Base-by-base conservation (phyloP, 2,113 vertebrate genomes). In the Cepphus grylle region DNA sequence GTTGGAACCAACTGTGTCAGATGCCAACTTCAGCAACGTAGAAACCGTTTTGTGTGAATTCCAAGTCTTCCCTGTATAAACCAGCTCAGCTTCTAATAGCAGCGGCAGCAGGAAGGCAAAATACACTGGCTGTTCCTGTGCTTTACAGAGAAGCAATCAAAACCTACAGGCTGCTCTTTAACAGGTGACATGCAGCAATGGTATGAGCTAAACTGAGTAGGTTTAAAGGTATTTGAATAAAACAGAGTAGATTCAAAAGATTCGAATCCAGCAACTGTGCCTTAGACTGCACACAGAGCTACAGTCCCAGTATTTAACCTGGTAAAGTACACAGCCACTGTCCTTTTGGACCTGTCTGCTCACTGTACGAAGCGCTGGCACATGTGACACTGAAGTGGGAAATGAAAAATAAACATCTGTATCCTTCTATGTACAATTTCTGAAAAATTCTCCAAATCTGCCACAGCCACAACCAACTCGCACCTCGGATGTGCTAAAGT, bases 1-100 rank as follows among this genome's bases (percentile, higher is more conserved):
- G 27, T 47, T 40, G 16, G 52, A 58, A 32, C 30, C 1, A 1
- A 29, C 40, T 5, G 23, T 14, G 19, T 34, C 0, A 0, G 47
- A 62, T 15, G 5, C 45, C 36, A 38, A 80, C 49, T 52, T 62
- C 61, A 79, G 50, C 10, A 7, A 36, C 0, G 3, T 0, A 53
- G n/a, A 59, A 81, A 52, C 26, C 18, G 13, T 13, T 79, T 3
- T 38, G 52, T 61, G 59, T 67, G 52, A 76, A 85, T 69, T 71
- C 73, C 27, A 55, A 26, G 14, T 15, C 38, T 20, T 81, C 56
- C 65, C 36, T 15, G 32, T 14, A 67, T 6, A 81, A 76, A 87
- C 19, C 84, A 84, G 45, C 11, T 74, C 8, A 67, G 32, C 10
- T 49, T 72, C 45, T 82, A 22, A 47, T 3, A 10, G 52, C 52